A percentile compares a stretch with the other conserved stretches of the same genome.
phyloP scores from a whole-genome alignment of 2,888 invertebrate genomes.

The Pammene fasciana region DNA sequence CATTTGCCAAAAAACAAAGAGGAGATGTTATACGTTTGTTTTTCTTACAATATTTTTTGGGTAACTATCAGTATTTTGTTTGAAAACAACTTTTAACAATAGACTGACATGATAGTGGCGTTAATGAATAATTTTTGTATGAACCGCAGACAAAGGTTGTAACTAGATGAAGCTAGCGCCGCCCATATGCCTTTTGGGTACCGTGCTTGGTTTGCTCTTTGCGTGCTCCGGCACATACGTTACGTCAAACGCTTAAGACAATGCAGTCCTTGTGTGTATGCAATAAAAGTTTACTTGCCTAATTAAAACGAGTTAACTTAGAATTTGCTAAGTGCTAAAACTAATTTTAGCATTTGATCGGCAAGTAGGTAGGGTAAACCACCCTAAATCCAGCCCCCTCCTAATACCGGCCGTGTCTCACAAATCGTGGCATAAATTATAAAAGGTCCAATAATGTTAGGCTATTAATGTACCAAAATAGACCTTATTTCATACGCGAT shows the following conservation, averaged over 20 bases:
- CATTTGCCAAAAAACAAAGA: no score
- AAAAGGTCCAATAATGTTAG: no score
- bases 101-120: slow-evolving; percentile 11
- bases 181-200: background rate
- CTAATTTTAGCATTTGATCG: background rate
- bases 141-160: background rate
- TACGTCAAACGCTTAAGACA: slow-evolving; percentile 35
- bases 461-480: no score
- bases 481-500: no score
- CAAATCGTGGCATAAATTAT: no score
- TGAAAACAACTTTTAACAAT: slow-evolving; percentile 19
- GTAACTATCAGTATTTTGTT: no score
- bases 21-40: no score
- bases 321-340: slow-evolving; percentile 9
- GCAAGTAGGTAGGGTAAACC: no score
- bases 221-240: slow-evolving; percentile 17
- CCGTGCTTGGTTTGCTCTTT: slow-evolving; percentile 1
- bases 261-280: slow-evolving; percentile 35
- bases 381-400: no score
- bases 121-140: slow-evolving; percentile 21
- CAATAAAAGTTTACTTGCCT: slow-evolving; percentile 33
- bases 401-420: no score
- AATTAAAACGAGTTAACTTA: slow-evolving; percentile 24
- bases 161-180: background rate
- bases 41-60: no score